Evolutionary conservation across 1,140 invertebrate genomes (phyloP), one percentile per base, ranked within the genome.

Genomic region (Mactra quadrangularis): DNA sequence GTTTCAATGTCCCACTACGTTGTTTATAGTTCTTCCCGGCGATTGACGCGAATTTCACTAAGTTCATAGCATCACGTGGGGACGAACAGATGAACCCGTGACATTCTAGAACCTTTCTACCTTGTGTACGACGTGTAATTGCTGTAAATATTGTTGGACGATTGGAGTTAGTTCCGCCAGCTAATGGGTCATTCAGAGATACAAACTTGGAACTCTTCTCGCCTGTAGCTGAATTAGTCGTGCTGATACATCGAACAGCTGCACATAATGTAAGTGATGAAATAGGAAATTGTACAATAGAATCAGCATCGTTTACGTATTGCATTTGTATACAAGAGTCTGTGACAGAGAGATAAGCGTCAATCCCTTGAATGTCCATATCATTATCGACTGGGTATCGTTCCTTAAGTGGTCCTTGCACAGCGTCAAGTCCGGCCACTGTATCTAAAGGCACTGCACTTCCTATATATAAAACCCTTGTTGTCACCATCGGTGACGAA

Each of bases 61-160:
- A 83, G 31, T 90, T 89, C 75, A 92, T 72, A 19, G 92, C 91
- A 53, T 91, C 90, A 64, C 86, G 82, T 33, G 87, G 81, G 13
- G 87, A 85, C 25, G 98, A 98, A 93, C 98, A 99, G 87, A 99
- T 98, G 93, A 99, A 99, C 33, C 98, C 98, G 94, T 99, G 98
- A 94, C 99, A 99, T 94, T 99, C 99, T 15, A 99, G 94, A 19
- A 99, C 93, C 84, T 99, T 99, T 85, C 99, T 98, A n/a, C 99
- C 98, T 11, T 97, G 97, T 3, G 98, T 99, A 52, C 98, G 82
- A 38, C 98, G 95, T 53, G 99, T 94, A 60, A 99, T 99, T 75
- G 98, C 98, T 38, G 98, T 98, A 93, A 99, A 99, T 53, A 99
- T 95, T 11, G 99, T 98, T 50, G 99, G 99, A 92, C 98, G 97